Conservation (phyloP, 2,113 vertebrate genomes). For the Spilogale gracilis region DNA sequence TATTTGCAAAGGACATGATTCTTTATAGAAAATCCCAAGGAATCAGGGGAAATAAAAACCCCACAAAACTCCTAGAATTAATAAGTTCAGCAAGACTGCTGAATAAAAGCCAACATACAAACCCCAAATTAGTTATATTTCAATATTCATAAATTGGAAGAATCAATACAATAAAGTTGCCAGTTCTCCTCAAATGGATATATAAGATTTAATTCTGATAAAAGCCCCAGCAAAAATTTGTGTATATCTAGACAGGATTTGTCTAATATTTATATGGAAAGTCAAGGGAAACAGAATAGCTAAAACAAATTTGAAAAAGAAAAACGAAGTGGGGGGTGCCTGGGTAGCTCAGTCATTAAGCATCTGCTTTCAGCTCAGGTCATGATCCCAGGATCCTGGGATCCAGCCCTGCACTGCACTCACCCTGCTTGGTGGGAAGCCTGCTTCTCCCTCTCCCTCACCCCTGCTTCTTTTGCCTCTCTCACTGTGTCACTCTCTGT, state of each 20-base stretch:
- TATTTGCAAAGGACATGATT: neutral
- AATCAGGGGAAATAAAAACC: neutral
- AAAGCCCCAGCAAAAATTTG: neutral
- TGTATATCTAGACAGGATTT: neutral
- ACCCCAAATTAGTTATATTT: neutral
- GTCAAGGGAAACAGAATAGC: neutral
- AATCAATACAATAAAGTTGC: neutral
- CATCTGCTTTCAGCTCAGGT: no score
- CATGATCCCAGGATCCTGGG: no score
- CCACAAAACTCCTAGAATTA: neutral
- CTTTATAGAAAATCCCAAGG: neutral
- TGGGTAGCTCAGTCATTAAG: no score
- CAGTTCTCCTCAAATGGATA: neutral
- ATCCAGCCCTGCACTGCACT: no score
- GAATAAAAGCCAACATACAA: neutral
- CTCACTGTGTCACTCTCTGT: no score
- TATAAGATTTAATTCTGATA: neutral
- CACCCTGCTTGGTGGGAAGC: no score
- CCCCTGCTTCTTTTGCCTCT: no score
- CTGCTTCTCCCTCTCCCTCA: no score
- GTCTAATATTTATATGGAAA: neutral
- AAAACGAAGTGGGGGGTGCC: neutral
- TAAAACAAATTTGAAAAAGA: neutral
- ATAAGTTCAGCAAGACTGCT: neutral
- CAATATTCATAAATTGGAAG: neutral